Percentiles rank a stretch among this genome's conserved stretches.
These are phyloP conservation scores for Serripes groenlandicus DNA, from an alignment of 2,888 invertebrate genomes.

Conservation along the genomic window DNA sequence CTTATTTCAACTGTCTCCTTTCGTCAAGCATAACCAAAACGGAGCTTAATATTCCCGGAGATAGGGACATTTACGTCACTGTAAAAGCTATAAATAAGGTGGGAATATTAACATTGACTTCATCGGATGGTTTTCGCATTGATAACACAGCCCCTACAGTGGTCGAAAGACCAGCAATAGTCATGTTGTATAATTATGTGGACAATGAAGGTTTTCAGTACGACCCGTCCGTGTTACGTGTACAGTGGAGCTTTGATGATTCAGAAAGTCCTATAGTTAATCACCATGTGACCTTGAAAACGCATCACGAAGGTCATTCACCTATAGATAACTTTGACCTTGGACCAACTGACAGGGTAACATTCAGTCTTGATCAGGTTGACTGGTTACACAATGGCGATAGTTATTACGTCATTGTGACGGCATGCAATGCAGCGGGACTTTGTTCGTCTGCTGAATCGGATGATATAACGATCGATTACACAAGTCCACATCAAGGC, in stretches of 20 bases:
- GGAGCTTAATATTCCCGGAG: conserved; percentile 33
- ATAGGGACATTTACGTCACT: conserved; percentile 33
- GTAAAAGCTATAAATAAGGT: conserved; percentile 54
- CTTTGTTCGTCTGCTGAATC: conserved; percentile 60
- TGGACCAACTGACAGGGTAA: conserved; percentile 33
- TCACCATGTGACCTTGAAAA: conserved; percentile 47
- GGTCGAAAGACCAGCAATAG: conserved; percentile 24
- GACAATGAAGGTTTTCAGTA: conserved; percentile 22
- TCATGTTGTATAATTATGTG: background rate
- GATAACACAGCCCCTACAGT: conserved; percentile 46
- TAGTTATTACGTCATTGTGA: conserved; percentile 50
- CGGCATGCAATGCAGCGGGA: conserved; percentile 66
- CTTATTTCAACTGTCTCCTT: conserved; percentile 31
- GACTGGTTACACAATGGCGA: conserved; percentile 59
- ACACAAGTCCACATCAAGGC: conserved; percentile 68
- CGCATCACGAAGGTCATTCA: conserved; percentile 55
- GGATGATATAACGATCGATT: conserved; percentile 65
- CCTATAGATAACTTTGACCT: conserved; percentile 50
- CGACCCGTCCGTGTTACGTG: conserved; percentile 54
- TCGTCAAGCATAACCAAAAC: conserved; percentile 31
- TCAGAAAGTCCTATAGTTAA: conserved; percentile 52
- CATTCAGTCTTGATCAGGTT: conserved; percentile 39
- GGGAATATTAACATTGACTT: conserved; percentile 21
- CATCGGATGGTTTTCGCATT: conserved; percentile 51
- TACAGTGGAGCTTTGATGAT: conserved; percentile 57